Evolutionary conservation across 2,888 invertebrate species (phyloP).

Genomic region (Eutolmus rufibarbis): DNA sequence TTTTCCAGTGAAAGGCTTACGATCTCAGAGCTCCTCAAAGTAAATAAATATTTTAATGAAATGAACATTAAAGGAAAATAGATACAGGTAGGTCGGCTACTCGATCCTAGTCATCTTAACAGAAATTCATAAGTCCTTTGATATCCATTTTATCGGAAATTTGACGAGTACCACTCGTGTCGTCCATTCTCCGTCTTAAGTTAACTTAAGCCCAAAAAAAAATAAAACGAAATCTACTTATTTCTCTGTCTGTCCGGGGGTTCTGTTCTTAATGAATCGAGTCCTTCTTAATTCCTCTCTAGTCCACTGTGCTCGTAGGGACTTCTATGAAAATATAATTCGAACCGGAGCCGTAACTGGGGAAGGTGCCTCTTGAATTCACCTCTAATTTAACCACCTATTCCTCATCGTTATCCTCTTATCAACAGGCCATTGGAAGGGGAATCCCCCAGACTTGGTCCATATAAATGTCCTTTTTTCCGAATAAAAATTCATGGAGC

Average conservation of each 20-base stretch:
- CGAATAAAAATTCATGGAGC: neutral
- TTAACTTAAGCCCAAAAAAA: neutral
- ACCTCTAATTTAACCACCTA: neutral
- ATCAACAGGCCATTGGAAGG: neutral
- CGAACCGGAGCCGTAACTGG: neutral
- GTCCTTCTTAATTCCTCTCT: neutral
- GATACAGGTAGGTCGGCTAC: neutral
- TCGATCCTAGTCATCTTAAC: neutral
- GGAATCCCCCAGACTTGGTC: neutral
- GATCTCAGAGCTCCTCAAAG: neutral
- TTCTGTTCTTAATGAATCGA: neutral
- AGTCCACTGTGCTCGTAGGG: neutral
- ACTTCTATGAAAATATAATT: neutral
- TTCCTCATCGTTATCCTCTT: neutral
- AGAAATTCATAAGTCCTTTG: neutral
- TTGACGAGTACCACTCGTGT: neutral
- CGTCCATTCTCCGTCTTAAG: neutral
- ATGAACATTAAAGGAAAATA: neutral
- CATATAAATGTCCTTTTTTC: neutral
- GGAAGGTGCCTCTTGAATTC: neutral
- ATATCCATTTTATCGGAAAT: neutral
- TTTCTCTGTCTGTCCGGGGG: neutral
- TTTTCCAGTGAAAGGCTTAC: neutral
- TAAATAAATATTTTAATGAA: neutral
- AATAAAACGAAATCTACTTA: neutral